These are phyloP conservation scores for Spodoptera littoralis DNA, from an alignment of 2,888 invertebrate genomes.

Conservation along the genomic window DNA sequence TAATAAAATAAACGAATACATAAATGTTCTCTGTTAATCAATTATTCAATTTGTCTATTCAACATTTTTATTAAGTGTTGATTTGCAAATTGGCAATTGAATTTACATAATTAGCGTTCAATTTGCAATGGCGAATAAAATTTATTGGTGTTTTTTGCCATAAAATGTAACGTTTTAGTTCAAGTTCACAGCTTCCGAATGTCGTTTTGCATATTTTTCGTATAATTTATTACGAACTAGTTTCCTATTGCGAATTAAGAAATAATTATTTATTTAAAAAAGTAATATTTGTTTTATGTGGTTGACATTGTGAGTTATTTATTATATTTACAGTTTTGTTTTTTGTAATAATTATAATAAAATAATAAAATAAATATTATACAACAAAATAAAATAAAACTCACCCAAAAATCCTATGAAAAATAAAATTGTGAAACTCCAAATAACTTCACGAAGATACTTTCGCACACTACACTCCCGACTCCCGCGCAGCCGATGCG, in stretches of 20 bases:
- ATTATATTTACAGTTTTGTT: background rate
- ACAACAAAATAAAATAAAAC: constrained; percentile 12
- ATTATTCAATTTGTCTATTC: background rate
- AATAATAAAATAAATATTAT: background rate
- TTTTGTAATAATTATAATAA: background rate
- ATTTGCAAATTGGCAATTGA: background rate
- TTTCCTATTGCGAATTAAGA: background rate
- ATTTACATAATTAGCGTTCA: constrained; percentile 1
- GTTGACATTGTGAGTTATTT: background rate
- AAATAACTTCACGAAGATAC: constrained; percentile 27
- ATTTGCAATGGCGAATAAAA: constrained; percentile 1
- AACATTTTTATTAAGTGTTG: constrained; percentile 10
- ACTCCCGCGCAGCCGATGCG: constrained; percentile 55
- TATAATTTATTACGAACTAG: constrained; percentile 6
- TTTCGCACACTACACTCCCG: constrained; percentile 49
- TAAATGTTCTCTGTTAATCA: background rate
- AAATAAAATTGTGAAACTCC: constrained; percentile 6
- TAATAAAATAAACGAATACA: background rate
- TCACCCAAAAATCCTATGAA: constrained; percentile 20
- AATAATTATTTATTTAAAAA: background rate
- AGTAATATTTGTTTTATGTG: background rate
- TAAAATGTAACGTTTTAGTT: constrained; percentile 3
- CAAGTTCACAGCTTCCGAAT: constrained; percentile 16
- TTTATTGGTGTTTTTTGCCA: background rate
- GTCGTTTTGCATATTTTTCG: constrained; percentile 20